phyloP scores from a whole-genome alignment of 2,113 vertebrate genomes.

The Onychorhynchus coronatus region DNA sequence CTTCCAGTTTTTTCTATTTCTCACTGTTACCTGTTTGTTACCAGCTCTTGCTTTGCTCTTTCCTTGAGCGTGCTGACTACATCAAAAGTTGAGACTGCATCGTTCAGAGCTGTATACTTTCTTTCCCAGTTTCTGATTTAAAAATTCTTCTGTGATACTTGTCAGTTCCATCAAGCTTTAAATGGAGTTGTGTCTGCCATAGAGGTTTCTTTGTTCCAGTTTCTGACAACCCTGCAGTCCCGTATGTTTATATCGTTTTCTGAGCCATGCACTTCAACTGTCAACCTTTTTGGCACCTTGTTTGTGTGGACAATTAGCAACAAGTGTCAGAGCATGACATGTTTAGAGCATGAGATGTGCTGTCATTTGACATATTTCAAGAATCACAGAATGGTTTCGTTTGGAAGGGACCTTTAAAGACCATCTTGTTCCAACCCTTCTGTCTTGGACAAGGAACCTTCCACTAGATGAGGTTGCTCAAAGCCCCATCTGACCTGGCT shows the following conservation, averaged over 20 bases:
- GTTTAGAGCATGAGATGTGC: fast-evolving
- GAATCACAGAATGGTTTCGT: neutral
- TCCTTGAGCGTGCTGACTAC: neutral
- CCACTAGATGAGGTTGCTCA: neutral
- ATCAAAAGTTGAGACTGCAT: neutral
- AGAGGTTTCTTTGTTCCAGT: neutral
- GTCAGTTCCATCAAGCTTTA: neutral
- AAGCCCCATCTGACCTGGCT: neutral
- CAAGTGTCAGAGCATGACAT: neutral
- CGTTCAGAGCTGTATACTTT: neutral
- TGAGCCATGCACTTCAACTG: neutral
- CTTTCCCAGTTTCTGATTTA: neutral
- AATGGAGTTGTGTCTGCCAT: neutral
- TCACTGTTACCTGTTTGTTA: neutral
- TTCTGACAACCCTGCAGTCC: neutral
- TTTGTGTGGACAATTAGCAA: neutral
- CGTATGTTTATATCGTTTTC: neutral
- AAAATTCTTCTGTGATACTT: neutral
- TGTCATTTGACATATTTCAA: neutral
- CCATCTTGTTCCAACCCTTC: neutral
- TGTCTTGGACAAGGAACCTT: neutral
- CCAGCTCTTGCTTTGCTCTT: neutral
- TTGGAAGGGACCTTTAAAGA: neutral
- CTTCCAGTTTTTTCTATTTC: neutral
- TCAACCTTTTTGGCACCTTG: neutral